Conservation (phyloP, 2,888 invertebrate species). For the Latrodectus elegans region DNA sequence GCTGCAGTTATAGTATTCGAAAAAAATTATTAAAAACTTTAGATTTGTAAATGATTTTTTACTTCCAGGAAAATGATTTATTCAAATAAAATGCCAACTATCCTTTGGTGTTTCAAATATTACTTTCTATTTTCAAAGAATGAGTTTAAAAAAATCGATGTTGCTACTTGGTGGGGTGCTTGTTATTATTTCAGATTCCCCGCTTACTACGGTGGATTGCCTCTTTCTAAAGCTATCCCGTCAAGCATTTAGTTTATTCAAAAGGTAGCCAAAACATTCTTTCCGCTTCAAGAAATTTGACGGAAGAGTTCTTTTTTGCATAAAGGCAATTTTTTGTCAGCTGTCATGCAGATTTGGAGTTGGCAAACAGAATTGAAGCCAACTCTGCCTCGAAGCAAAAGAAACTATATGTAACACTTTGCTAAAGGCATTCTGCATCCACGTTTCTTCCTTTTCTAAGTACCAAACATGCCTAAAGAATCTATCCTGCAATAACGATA, state of each 20-base stretch:
- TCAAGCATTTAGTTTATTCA: slow-evolving; percentile 43
- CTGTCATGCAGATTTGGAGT: slow-evolving; percentile 43
- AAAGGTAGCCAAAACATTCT: slow-evolving; percentile 30
- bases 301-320: slow-evolving; percentile 42
- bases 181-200: slow-evolving; percentile 3
- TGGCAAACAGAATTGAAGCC: slow-evolving; percentile 22
- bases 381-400: slow-evolving; percentile 4
- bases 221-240: slow-evolving; percentile 16
- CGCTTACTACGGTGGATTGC: background rate
- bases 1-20: background rate
- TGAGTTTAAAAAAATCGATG: slow-evolving; percentile 1
- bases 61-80: background rate
- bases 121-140: background rate
- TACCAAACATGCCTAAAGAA: too few species aligned
- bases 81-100: background rate
- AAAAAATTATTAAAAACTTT: background rate
- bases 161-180: background rate
- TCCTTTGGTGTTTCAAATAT: background rate
- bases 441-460: too few species aligned
- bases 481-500: too few species aligned
- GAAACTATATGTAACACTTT: slow-evolving; percentile 7
- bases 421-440: too few species aligned
- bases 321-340: slow-evolving; percentile 42
- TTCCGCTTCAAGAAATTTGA: slow-evolving; percentile 27
- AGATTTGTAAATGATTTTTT: background rate